Base-by-base conservation (phyloP, 2,797 vertebrate species). In the Microctenopoma lineatum region DNA sequence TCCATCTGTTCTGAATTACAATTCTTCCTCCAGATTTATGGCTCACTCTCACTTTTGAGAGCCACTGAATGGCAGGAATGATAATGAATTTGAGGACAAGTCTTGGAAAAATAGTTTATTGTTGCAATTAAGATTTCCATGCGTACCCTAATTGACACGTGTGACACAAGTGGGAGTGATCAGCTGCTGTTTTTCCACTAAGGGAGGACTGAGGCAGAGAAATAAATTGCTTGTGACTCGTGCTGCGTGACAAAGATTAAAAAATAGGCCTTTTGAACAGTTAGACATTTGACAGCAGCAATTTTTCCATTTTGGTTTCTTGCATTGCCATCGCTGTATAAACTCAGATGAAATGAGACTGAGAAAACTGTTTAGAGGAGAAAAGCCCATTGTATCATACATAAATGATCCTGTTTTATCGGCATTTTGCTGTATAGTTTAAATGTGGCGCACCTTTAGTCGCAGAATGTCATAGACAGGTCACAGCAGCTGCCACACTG, bases 1-100 rank as follows among this genome's bases (percentile, higher is more conserved):
- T 89, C 89, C 93, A 94, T 94, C 91, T 95, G 94, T 88, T 93
- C 81, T 64, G 66, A 86, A 91, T 94, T 93, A 93, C 80, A 73
- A 63, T 79, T 72, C 85, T 75, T 87, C 75, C 83, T 89, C 79
- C 52, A 89, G 84, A 93, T 94, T 92, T 93, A 94, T 78, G 80
- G 84, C 83, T 79, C 82, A 45, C 74, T 83, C 80, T 76, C 78
- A 51, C 66, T 86, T 81, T 81, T 34, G n/a, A 81, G 76, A 79
- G 75, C 85, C 88, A 85, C 86, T 91, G 74, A 63, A 61, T 21
- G 21, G 79, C 85, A 92, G 84, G 90, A 93, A 94, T 91, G 89
- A 93, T 92, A 92, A 91, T 93, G 91, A 92, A 92, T 90, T 84
- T 88, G 79, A 91, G 88, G 79, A 92, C 81, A 92, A 85, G 82